Base-by-base conservation (phyloP, 2,113 vertebrate species). In the Lagopus muta region DNA sequence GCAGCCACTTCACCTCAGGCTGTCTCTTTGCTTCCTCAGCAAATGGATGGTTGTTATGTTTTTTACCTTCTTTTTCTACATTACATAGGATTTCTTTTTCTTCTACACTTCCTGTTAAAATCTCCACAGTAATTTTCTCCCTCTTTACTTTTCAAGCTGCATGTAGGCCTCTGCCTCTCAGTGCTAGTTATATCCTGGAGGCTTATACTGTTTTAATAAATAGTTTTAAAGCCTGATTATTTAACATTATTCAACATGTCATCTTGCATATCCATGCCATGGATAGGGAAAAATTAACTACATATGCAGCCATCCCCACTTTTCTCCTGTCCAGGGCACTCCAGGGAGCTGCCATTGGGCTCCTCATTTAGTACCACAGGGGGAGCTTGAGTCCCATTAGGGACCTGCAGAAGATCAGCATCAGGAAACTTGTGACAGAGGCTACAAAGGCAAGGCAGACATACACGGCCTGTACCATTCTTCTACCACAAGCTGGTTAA, bases 391-490 rank as follows among this genome's bases (percentile, higher is more conserved):
- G 38, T 73, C 34, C 54, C 60, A 64, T 14, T 69, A 16, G 38
- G 69, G n/a, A 64, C 11, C 4, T 55, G 55, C 38, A 70, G 54
- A 82, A 65, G 24, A 64, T 38, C 34, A 50, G 24, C 24, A 60
- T 4, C 32, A 38, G 47, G 18, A 88, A 12, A 11, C 8, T 4
- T 45, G 7, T 55, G 34, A 15, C 24, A 81, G 45, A 70, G 24
- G 13, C 15, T 2, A 10, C 25, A 62, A 75, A 71, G 43, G 47
- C 13, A 27, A 48, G 32, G 38, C 40, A 38, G 42, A 20, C 1
- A 1, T 38, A 27, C 0, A 0, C 0, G 4, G 2, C 14, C 21
- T 38, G 4, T 57, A 20, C 24, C 1, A 0, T 57, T 7, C 43
- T 58, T 48, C 13, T 40, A 50, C 13, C 22, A 9, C 47, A 78